phyloP scores from a whole-genome alignment of 2,888 invertebrate species.

The Zele albiditarsus region DNA sequence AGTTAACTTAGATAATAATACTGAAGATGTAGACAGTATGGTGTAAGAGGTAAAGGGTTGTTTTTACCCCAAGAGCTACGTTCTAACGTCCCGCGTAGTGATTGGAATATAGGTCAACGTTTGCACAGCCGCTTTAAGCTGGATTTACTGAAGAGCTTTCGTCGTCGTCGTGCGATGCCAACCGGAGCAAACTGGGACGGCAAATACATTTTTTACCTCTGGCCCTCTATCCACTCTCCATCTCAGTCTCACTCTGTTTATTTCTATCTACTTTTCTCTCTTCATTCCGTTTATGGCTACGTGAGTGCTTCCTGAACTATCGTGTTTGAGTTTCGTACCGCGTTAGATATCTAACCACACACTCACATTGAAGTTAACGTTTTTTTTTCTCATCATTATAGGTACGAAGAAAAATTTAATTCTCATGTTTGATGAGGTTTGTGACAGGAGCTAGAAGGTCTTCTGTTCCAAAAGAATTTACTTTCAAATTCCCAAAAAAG shows the following conservation, averaged over 20 bases:
- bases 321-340: slow-evolving; percentile 1
- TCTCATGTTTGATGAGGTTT: too few species aligned
- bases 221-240: slow-evolving; percentile 37
- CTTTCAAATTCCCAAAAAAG: too few species aligned
- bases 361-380: neutral
- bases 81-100: slow-evolving; percentile 49
- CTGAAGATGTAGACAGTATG: slow-evolving; percentile 7
- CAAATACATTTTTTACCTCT: slow-evolving; percentile 67
- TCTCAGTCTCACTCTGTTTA: slow-evolving; percentile 13
- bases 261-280: slow-evolving; percentile 36
- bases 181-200: slow-evolving; percentile 68
- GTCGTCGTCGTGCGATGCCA: slow-evolving; percentile 62
- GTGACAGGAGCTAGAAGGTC: too few species aligned
- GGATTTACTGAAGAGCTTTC: slow-evolving; percentile 70
- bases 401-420: neutral
- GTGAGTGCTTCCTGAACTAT: neutral
- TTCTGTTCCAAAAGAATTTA: too few species aligned
- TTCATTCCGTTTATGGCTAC: slow-evolving; percentile 38
- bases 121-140: slow-evolving; percentile 71
- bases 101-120: slow-evolving; percentile 72
- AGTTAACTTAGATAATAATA: slow-evolving; percentile 9
- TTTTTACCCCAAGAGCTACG: slow-evolving; percentile 7
- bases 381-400: neutral
- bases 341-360: neutral
- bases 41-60: slow-evolving; percentile 3